Evolutionary conservation across 2,888 invertebrate genomes (phyloP), one percentile per base, ranked within the genome.

Genomic region (Orthonevra nobilis): DNA sequence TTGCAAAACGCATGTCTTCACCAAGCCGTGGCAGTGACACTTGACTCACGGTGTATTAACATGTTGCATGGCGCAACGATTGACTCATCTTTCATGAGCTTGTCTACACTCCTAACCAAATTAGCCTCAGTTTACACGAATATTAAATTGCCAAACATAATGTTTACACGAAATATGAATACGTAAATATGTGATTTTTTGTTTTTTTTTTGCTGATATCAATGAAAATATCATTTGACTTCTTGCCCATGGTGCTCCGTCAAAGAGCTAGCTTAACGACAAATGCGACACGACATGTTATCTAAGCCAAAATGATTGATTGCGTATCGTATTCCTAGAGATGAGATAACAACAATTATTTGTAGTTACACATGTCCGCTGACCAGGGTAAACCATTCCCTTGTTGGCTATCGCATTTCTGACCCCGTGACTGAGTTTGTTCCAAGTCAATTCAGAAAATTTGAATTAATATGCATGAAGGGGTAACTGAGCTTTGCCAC

Each of bases 291-390:
- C n/a, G n/a, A n/a, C n/a, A n/a, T 48, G 63, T 63, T 40, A 63
- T 15, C 52, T 32, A 64, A 52, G 20, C 30, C 40, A 15, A 52
- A 15, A 34, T 64, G 52, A 64, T 54, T 54, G 64, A 64, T 64
- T 64, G 23, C 26, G 17, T 44, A 64, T 34, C 58, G 7, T 28
- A 50, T n/a, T 6, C n/a, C 28, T 17, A 15, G n/a, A 17, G 3
- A 48, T 3, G n/a, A 38, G 48, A 63, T 50, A 30, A 17, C 26
- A 26, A n/a, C 1, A 2, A 26, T n/a, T 5, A 3, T 17, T 50
- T n/a, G 6, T 52, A 23, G 40, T 10, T 32, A 54, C 23, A 23
- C 23, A 12, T 19, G 10, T 20, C 2, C 0, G 46, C 7, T 9
- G 15, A 5, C 0, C 19, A 23, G 6, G 5, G 12, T 19, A 15